These are phyloP conservation scores for Lepidochrysops patricia DNA, from an alignment of 2,888 invertebrate genomes.

Conservation along the genomic window DNA sequence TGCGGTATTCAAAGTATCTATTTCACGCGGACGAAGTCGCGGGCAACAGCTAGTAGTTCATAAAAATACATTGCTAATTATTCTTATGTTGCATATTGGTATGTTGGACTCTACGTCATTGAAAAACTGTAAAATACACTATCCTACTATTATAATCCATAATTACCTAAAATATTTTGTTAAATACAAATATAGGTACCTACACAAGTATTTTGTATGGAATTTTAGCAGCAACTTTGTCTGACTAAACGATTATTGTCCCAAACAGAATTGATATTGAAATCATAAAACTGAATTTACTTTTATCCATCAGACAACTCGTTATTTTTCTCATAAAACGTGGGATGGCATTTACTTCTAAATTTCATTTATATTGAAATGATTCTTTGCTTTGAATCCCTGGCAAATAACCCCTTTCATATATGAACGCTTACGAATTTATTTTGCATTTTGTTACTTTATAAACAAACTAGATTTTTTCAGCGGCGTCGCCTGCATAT, in stretches of 20 bases:
- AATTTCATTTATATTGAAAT: constrained; percentile 53
- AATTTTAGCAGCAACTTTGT: constrained; percentile 9
- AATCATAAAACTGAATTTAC: constrained; percentile 27
- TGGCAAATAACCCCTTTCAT: constrained; percentile 21
- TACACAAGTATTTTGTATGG: no score
- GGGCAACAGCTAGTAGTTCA: no score
- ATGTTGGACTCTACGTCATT: no score
- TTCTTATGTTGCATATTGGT: no score
- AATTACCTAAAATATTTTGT: no score
- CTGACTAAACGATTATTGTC: constrained; percentile 17
- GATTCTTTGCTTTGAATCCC: constrained; percentile 34
- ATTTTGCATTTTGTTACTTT: constrained; percentile 10
- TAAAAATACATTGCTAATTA: no score
- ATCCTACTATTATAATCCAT: no score
- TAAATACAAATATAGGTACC: no score
- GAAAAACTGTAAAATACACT: no score
- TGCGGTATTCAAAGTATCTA: no score
- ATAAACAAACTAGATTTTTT: background rate
- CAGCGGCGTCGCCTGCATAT: no score
- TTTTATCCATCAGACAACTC: constrained; percentile 42
- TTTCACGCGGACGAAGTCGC: no score
- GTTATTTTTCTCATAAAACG: constrained; percentile 47
- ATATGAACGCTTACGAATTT: background rate
- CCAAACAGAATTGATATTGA: constrained; percentile 20
- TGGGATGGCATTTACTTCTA: constrained; percentile 48